phyloP scores from a whole-genome alignment of 2,113 vertebrate species.

The Fregata magnificens region DNA sequence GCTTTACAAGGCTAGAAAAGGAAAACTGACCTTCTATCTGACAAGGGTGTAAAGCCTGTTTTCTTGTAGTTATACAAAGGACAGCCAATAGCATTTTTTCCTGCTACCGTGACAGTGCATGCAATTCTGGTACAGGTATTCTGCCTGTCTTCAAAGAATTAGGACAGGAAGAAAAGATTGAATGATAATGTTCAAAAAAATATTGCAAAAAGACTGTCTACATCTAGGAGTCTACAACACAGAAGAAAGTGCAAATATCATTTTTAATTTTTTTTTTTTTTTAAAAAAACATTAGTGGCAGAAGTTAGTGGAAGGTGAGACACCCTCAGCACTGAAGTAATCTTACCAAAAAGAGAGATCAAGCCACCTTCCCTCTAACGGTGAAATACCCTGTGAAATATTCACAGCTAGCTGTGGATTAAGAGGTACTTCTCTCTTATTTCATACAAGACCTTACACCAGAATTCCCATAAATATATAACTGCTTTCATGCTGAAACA shows the following conservation, averaged over 20 bases:
- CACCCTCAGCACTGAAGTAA: background rate
- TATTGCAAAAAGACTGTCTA: background rate
- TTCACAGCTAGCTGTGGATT: background rate
- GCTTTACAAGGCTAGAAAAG: background rate
- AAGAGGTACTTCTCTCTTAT: background rate
- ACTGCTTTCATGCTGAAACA: background rate
- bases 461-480: background rate
- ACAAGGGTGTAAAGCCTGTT: background rate
- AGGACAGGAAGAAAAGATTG: background rate
- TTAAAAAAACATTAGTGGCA: background rate
- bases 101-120: background rate
- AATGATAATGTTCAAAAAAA: background rate
- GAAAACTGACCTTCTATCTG: background rate
- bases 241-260: background rate
- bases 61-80: background rate
- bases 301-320: background rate
- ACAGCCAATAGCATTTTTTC: background rate
- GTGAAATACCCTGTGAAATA: background rate
- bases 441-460: background rate
- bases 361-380: background rate
- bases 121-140: background rate
- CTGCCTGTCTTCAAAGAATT: background rate
- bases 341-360: background rate
- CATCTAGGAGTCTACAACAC: background rate
- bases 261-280: background rate